Base-by-base conservation (phyloP, 2,888 invertebrate species). In the Holacanthella duospinosa region DNA sequence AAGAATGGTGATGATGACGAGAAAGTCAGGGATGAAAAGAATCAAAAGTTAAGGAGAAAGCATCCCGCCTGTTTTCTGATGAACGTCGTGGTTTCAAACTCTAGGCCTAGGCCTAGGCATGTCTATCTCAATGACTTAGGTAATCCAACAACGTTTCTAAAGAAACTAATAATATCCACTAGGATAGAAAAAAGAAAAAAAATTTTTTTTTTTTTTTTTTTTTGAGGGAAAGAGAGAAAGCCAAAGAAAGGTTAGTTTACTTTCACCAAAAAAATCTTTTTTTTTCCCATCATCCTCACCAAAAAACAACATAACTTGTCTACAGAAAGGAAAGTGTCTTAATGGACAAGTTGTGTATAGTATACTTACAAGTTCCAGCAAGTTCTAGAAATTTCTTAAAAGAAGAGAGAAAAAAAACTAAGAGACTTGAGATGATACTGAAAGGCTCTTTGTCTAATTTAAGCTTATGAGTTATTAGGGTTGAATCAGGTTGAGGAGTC, bases 401-500 rank as follows among this genome's bases (percentile, higher is more conserved):
- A 36, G 36, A 36, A 36, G 16, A 16, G 36, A 16, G 36, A 36
- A 36, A 16, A 36, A 36, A n/a, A n/a, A n/a, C n/a, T n/a, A n/a
- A n/a, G n/a, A 36, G 16, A 36, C 36, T 36, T 36, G 9, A 36
- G 9, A 36, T 36, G 16, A 36, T 36, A 16, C 36, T 36, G 36
- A 36, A 36, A 36, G n/a, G 36, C 36, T 36, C 36, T 36, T 36
- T 36, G 36, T 60, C 55, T 63, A 63, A 63, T 63, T 57, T 59
- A n/a, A n/a, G n/a, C n/a, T 28, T 44, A 57, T 64, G 64, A 64
- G 64, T 64, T 64, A 64, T 64, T 64, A 64, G 60, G 57, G n/a
- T n/a, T n/a, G n/a, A n/a, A n/a, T n/a, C n/a, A n/a, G n/a, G n/a
- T n/a, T n/a, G n/a, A n/a, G n/a, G n/a, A n/a, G n/a, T n/a, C n/a